These are phyloP conservation scores for Macrobrachium nipponense DNA, from an alignment of 1,140 invertebrate species.

Conservation along the genomic window DNA sequence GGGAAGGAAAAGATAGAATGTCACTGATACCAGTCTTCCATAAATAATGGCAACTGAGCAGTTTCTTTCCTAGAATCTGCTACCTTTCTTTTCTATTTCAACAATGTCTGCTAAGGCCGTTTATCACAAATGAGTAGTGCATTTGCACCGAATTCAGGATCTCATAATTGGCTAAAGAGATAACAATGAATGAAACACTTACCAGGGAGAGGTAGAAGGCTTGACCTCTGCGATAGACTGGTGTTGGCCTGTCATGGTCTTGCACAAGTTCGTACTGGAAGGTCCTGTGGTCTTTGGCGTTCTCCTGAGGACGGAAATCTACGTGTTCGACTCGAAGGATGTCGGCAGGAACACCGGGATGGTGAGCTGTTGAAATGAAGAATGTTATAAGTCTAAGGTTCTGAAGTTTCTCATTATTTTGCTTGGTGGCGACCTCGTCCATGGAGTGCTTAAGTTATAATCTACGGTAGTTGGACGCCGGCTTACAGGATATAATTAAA, in stretches of 20 bases:
- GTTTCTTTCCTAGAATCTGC: too few species aligned
- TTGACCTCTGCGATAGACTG: constrained; percentile 69
- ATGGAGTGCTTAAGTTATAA: too few species aligned
- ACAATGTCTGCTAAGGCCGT: too few species aligned
- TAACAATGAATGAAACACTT: neutral
- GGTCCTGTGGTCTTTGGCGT: constrained; percentile 75
- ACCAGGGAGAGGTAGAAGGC: constrained; percentile 67
- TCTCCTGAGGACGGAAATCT: constrained; percentile 75
- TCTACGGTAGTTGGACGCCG: too few species aligned
- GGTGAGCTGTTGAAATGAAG: constrained; percentile 13
- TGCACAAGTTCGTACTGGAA: constrained; percentile 75
- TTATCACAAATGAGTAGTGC: too few species aligned
- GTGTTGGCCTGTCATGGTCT: constrained; percentile 68
- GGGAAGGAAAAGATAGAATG: neutral
- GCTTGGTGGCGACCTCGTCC: neutral
- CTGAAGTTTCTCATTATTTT: neutral
- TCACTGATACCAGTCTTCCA: too few species aligned
- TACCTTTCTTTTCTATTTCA: too few species aligned
- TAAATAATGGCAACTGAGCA: too few species aligned
- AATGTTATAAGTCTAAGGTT: neutral
- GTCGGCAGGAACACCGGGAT: constrained; percentile 41
- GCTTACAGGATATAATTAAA: too few species aligned
- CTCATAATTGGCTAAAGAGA: too few species aligned
- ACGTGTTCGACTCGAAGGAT: constrained; percentile 73
- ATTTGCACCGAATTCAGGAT: too few species aligned